Evolutionary conservation across 2,797 vertebrate species (phyloP).

Genomic region (Agapornis canus): DNA sequence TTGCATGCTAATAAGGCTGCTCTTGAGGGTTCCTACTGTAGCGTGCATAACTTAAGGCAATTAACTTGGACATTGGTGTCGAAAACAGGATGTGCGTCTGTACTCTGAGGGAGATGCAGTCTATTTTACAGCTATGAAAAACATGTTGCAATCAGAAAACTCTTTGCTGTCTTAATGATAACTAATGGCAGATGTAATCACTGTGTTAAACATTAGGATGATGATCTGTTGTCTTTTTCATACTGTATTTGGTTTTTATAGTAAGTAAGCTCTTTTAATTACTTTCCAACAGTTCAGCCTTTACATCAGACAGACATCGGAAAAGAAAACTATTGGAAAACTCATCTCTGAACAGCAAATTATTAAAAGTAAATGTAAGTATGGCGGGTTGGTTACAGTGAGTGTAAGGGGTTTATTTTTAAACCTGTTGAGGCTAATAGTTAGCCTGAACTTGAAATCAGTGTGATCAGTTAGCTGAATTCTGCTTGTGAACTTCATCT

Average conservation of each 20-base stretch:
- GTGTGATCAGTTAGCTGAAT: not conserved
- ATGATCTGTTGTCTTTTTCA: not conserved
- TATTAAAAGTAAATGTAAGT: conserved; percentile 93
- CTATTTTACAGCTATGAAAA: not conserved
- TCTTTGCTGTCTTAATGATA: not conserved
- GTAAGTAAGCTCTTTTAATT: conserved; percentile 2
- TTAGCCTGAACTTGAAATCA: not conserved
- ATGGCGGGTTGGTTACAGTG: not conserved
- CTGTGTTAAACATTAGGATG: not conserved
- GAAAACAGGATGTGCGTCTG: not conserved
- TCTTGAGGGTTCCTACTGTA: not conserved
- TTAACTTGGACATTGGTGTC: not conserved
- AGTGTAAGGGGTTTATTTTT: not conserved
- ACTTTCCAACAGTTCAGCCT: conserved; percentile 81
- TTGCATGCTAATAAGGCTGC: not conserved
- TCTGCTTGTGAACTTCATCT: not conserved
- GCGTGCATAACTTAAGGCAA: not conserved
- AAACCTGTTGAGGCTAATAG: not conserved
- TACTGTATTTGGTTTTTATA: not conserved
- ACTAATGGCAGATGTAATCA: not conserved
- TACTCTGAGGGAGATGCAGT: not conserved
- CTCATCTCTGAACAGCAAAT: conserved; percentile 86
- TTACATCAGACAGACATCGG: conserved; percentile 88
- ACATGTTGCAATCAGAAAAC: not conserved
- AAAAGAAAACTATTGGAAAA: conserved; percentile 94